Conservation (phyloP, 2,888 invertebrate species). For the Selenia dentaria region DNA sequence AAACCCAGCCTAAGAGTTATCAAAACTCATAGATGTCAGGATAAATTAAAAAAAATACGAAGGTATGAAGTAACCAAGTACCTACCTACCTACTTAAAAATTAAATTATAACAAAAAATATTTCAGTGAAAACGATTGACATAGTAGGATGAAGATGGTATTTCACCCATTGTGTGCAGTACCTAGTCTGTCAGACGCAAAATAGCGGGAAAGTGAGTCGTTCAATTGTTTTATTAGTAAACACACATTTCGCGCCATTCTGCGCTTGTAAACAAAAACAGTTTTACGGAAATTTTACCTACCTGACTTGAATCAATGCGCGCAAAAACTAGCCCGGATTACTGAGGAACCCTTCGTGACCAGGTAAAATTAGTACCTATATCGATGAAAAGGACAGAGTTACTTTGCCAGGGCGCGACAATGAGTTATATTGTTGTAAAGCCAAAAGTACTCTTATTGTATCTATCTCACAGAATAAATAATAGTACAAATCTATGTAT, state of each 20-base stretch:
- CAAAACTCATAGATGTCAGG: too few relatives aligned
- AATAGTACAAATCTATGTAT: constrained; percentile 58
- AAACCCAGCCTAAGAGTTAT: too few relatives aligned
- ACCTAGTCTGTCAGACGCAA: constrained; percentile 23
- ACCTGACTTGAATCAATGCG: constrained; percentile 36
- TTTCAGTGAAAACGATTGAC: constrained; percentile 3
- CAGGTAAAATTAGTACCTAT: constrained; percentile 48
- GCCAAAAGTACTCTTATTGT: too few relatives aligned
- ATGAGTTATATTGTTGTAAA: too few relatives aligned
- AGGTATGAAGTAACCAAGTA: too few relatives aligned
- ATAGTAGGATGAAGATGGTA: constrained; percentile 26
- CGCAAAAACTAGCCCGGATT: constrained; percentile 50
- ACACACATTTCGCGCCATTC: constrained; percentile 77
- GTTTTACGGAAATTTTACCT: constrained; percentile 63
- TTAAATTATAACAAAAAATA: too few relatives aligned
- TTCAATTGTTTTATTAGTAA: constrained; percentile 67
- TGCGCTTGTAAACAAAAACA: constrained; percentile 72
- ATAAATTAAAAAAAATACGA: too few relatives aligned
- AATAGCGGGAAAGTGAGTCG: constrained; percentile 62
- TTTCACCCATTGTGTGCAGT: constrained; percentile 28
- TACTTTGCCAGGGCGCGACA: too few relatives aligned
- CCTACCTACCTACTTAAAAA: too few relatives aligned
- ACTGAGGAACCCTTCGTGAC: constrained; percentile 30
- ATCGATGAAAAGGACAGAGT: constrained; percentile 43
- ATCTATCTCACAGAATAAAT: constrained; percentile 58